phyloP scores from a whole-genome alignment of 2,113 vertebrate genomes.

The Dryoscopus gambensis region DNA sequence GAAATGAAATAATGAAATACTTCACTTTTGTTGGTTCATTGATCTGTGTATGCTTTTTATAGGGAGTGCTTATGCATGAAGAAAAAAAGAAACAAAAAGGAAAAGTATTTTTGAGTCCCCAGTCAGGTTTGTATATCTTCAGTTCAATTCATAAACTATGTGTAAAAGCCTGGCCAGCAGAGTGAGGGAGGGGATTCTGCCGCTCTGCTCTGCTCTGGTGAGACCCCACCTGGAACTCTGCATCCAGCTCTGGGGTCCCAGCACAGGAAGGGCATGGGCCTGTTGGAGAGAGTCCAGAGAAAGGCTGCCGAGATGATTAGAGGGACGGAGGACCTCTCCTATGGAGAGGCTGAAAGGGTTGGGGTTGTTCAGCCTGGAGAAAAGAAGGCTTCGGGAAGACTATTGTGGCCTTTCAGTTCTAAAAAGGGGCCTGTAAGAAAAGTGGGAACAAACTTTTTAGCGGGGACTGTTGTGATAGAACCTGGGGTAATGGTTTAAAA shows the following conservation, averaged over 20 bases:
- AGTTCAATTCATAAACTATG: background rate
- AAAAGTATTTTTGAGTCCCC: slow-evolving; percentile 84
- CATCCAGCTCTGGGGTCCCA: background rate
- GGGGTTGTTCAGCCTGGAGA: background rate
- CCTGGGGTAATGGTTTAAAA: background rate
- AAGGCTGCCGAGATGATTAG: too few relatives aligned
- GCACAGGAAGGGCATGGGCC: too few relatives aligned
- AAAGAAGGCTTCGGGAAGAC: background rate
- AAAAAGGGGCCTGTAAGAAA: background rate
- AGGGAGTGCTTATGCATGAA: slow-evolving; percentile 78
- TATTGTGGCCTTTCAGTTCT: background rate
- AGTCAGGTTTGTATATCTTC: slow-evolving; percentile 79
- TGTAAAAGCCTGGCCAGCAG: background rate
- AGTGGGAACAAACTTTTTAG: background rate
- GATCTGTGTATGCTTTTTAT: slow-evolving; percentile 47
- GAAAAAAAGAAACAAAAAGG: slow-evolving; percentile 85
- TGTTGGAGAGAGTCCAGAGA: background rate
- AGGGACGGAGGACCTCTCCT: background rate
- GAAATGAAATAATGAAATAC: background rate
- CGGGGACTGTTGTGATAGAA: rapidly evolving
- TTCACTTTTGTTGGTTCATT: background rate
- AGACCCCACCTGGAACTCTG: background rate
- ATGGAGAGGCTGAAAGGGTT: background rate
- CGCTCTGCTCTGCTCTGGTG: background rate
- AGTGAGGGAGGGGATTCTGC: background rate